A percentile compares a stretch with the other conserved stretches of the same genome.
Conservation (phyloP, 2,113 vertebrate genomes). For the human (Homo sapiens) region GRCh38 chr16:8699001-8699500, state of each 20-base stretch:
- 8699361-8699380: no score
- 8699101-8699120: neutral
- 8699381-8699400: no score
- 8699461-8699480: no score
- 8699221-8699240: no score
- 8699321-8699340: no score
- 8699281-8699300: no score
- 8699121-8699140: neutral
- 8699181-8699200: neutral
- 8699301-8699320: neutral
- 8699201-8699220: neutral
- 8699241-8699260: neutral
- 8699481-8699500: no score
- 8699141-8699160: neutral
- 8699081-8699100: neutral
- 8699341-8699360: no score
- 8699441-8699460: no score
- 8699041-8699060: neutral
- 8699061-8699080: neutral
- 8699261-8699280: neutral
- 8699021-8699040: neutral
- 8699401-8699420: no score
- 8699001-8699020: neutral
- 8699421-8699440: no score
- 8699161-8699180: neutral